Percentiles rank a stretch among this genome's conserved stretches.
Evolutionary conservation across 2,888 invertebrate species (phyloP).

Genomic region (Orchestes rusci): DNA sequence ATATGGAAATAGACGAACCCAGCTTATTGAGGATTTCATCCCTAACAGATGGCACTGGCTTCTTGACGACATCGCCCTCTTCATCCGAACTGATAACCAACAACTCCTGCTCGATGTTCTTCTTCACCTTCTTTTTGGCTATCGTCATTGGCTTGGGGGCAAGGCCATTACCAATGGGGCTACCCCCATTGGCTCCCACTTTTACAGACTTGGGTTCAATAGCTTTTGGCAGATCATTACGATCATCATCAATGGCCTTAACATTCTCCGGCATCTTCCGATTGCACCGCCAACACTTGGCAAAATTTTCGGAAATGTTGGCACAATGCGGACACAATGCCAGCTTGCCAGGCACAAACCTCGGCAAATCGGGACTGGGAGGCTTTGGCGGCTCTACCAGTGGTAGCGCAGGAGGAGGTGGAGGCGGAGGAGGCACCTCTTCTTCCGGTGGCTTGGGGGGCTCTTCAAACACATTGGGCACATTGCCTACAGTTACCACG

Average conservation of each 20-base stretch:
- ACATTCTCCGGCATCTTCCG: conserved; percentile 66
- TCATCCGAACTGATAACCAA: conserved; percentile 68
- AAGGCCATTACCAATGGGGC: no score
- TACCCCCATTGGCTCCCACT: no score
- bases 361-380: conserved; percentile 46
- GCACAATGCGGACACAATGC: conserved; percentile 79
- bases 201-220: no score
- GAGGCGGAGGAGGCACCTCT: no score
- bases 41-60: conserved; percentile 18
- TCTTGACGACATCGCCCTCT: conserved; percentile 44
- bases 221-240: no score
- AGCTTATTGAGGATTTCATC: conserved; percentile 35
- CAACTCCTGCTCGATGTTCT: conserved; percentile 50
- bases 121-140: conserved; percentile 25
- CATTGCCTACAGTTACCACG: conserved; percentile 62
- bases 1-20: conserved; percentile 34
- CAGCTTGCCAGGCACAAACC: conserved; percentile 61
- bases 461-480: conserved; percentile 26
- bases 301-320: conserved; percentile 66
- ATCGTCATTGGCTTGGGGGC: no score
- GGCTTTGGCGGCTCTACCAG: conserved; percentile 15
- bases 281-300: conserved; percentile 66
- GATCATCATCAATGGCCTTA: conserved; percentile 47
- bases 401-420: neutral
- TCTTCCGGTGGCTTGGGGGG: no score